Base-by-base conservation (phyloP, 2,113 vertebrate genomes). In the Corythoichthys intestinalis region DNA sequence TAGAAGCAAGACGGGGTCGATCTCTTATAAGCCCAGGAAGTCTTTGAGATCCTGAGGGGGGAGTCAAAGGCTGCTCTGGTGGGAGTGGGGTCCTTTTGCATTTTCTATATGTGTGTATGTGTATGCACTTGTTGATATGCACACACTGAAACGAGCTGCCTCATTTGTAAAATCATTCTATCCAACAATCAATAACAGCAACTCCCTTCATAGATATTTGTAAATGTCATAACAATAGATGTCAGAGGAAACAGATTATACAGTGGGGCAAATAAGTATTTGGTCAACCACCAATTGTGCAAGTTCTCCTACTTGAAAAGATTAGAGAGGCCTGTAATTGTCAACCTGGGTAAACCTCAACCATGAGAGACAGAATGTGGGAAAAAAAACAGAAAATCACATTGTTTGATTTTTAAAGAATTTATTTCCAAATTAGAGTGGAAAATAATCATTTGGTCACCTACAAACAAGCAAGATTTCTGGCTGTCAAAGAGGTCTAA, bases 21-120 rank as follows among this genome's bases (percentile, higher is more conserved):
- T 84, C 79, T 84, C 71, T 83, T 85, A 8, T 44, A 83, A 80
- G 83, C 83, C 81, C 74, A 69, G 77, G 71, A 81, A 78, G 82
- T 72, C 72, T 77, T 73, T 60, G 28, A 65, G 79, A 44, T 67
- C 71, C 80, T 52, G 58, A 6, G 4, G 35, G 70, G 82, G 84
- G 83, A 79, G 66, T 54, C 7, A 34, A 41, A 80, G 73, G 78
- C 74, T 77, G 70, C 74, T 66, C 15, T 52, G 50, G 82, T 28
- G 20, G 20, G 20, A 28, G 20, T 28, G 84, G 83, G 82, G 72
- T 61, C 72, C 74, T 81, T 88, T 80, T 87, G 86, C 77, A 85
- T 87, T 85, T 79, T 66, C 70, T 71, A 62, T 38, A 13, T 38
- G 12, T 20, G 38, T 13, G 10, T 28, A 3, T 10, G n/a, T 17